A percentile compares a stretch with the other conserved stretches of the same genome.
phyloP scores from a whole-genome alignment of 2,888 invertebrate species.

The Tachina grossa region DNA sequence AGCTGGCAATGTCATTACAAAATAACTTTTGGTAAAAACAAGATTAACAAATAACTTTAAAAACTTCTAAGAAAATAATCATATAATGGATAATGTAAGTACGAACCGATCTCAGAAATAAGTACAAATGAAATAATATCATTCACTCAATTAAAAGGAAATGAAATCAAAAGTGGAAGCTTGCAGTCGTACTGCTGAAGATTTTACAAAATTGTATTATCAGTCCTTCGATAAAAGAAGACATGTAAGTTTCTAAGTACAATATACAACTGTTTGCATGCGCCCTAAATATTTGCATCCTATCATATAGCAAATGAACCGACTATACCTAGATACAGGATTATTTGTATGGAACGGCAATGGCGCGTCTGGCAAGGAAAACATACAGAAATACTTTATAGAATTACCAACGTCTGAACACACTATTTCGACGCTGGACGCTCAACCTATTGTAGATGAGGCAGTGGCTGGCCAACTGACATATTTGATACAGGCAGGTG shows the following conservation, averaged over 20 bases:
- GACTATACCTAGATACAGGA: conserved; percentile 92
- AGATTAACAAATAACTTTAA: conserved; percentile 7
- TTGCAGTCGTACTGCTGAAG: conserved; percentile 93
- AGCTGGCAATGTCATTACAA: conserved; percentile 41
- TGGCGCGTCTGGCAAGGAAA: conserved; percentile 90
- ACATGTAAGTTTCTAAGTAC: conserved; percentile 85
- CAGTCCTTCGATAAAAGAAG: conserved; percentile 93
- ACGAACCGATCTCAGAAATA: background rate
- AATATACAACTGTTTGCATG: background rate
- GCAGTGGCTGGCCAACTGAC: conserved; percentile 90
- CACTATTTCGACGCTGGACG: conserved; percentile 90
- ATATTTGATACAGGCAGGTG: conserved; percentile 92
- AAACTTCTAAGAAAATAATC: background rate
- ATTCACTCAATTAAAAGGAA: conserved; percentile 81
- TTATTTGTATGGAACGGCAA: conserved; percentile 97
- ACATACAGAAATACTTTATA: conserved; percentile 93
- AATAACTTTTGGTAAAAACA: conserved; percentile 35
- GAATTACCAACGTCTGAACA: conserved; percentile 93
- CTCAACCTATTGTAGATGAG: conserved; percentile 92
- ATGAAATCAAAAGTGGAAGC: conserved; percentile 88
- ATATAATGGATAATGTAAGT: conserved; percentile 70
- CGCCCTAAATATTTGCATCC: background rate
- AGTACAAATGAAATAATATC: background rate
- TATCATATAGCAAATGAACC: conserved; percentile 87
- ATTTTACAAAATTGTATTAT: conserved; percentile 95